Evolutionary conservation across 1,140 invertebrate species (phyloP).

Genomic region (Brachionus calyciflorus): DNA sequence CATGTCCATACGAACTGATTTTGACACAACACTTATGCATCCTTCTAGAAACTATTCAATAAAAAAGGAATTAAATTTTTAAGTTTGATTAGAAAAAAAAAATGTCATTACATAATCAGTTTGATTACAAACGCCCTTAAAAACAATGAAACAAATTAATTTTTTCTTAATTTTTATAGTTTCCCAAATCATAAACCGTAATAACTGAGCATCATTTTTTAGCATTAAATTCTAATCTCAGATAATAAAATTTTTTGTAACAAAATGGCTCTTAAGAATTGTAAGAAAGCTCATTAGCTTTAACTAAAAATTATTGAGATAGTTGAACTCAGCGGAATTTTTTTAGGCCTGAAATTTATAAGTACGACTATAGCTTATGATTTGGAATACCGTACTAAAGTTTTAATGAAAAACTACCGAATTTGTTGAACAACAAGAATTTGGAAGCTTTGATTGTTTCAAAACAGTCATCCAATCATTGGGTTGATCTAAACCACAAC

Average conservation of each 20-base stretch:
- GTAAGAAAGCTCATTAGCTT: no score
- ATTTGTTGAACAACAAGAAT: neutral
- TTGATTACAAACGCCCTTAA: neutral
- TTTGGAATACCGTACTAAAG: neutral
- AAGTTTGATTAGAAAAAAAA: neutral
- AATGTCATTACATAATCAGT: neutral
- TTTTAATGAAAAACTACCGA: neutral
- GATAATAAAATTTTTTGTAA: no score
- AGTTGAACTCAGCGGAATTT: no score
- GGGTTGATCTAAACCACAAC: conserved; percentile 6
- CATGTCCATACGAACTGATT: neutral
- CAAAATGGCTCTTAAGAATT: no score
- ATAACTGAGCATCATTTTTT: no score
- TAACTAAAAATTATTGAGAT: no score
- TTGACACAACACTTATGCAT: neutral
- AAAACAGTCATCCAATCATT: neutral
- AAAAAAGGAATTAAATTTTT: neutral
- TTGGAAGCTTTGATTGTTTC: neutral
- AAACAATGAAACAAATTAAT: no score
- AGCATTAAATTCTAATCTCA: no score
- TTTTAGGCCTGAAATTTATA: no score
- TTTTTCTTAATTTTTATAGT: no score
- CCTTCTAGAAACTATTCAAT: neutral
- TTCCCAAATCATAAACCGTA: no score
- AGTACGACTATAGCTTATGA: no score